Conservation (phyloP, 2,113 vertebrate species). For the Phyllopteryx taeniolatus region DNA sequence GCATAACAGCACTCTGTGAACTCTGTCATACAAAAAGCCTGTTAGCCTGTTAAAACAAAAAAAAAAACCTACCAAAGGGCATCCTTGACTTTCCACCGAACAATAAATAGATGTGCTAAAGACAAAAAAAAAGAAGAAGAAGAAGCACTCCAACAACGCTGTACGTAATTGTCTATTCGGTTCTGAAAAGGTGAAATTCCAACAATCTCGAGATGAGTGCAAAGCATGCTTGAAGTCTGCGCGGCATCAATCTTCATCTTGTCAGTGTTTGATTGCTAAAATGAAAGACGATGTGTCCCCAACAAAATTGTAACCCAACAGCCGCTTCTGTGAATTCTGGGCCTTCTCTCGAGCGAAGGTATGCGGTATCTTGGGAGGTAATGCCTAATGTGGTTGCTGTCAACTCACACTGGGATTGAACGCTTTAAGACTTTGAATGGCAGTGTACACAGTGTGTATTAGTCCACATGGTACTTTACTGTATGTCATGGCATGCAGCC, state of each 20-base stretch:
- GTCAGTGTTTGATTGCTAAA: constrained; percentile 52
- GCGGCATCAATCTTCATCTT: constrained; percentile 30
- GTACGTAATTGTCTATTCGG: constrained; percentile 15
- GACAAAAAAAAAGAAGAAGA: neutral
- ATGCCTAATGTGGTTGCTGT: constrained; percentile 8
- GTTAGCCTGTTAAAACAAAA: neutral
- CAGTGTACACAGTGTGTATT: constrained; percentile 5
- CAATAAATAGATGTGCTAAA: constrained; percentile 25
- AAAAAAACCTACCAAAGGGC: constrained; percentile 10
- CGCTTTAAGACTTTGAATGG: constrained; percentile 9
- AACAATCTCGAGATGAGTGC: constrained; percentile 22
- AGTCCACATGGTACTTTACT: constrained; percentile 8
- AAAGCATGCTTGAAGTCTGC: constrained; percentile 25
- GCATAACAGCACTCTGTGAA: constrained; percentile 6
- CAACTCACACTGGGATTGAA: constrained; percentile 23
- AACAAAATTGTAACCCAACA: constrained; percentile 27
- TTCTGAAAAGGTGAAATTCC: constrained; percentile 13
- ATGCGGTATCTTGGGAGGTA: constrained; percentile 31
- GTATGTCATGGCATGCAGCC: constrained; percentile 31
- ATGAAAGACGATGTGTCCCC: constrained; percentile 15
- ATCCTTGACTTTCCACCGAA: constrained; percentile 16
- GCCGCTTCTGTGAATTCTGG: constrained; percentile 28
- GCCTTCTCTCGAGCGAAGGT: constrained; percentile 14
- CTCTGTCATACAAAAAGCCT: constrained; percentile 7
- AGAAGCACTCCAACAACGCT: constrained; percentile 14